These are phyloP conservation scores for Uria aalge DNA, from an alignment of 2,113 vertebrate species.

Conservation along the genomic window DNA sequence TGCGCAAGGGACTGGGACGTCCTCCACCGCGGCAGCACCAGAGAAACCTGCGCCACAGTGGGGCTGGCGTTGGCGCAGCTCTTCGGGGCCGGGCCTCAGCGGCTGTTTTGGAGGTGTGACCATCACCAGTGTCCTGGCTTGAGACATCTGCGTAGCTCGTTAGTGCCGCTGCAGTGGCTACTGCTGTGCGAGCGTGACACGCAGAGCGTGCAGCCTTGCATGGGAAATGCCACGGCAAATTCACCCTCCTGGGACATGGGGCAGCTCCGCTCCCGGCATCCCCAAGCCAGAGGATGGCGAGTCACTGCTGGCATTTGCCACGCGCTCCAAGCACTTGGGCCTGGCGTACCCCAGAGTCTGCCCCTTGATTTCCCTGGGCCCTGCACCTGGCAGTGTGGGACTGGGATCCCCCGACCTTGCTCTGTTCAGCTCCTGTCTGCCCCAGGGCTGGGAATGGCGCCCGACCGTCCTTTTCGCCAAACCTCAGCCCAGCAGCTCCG, in stretches of 20 bases:
- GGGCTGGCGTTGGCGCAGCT: rapidly evolving
- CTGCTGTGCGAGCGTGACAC: neutral
- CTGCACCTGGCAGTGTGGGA: neutral
- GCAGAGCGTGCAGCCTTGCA: neutral
- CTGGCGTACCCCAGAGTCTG: neutral
- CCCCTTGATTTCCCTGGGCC: neutral
- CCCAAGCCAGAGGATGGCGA: rapidly evolving
- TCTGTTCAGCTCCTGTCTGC: neutral
- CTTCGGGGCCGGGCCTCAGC: rapidly evolving
- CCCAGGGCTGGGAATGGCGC: neutral
- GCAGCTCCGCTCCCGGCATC: neutral
- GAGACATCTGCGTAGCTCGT: neutral
- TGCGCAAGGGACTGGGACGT: rapidly evolving
- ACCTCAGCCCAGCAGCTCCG: neutral
- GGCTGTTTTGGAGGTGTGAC: neutral
- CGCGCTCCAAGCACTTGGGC: neutral
- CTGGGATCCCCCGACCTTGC: neutral
- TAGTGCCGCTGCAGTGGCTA: neutral
- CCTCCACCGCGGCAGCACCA: rapidly evolving
- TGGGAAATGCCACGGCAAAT: neutral
- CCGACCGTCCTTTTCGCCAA: neutral
- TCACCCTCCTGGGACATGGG: neutral
- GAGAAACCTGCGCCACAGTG: neutral
- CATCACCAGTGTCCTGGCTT: neutral
- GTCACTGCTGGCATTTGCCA: rapidly evolving